Evolutionary conservation across 2,113 vertebrate genomes (phyloP).

Genomic region (Cebus imitator): DNA sequence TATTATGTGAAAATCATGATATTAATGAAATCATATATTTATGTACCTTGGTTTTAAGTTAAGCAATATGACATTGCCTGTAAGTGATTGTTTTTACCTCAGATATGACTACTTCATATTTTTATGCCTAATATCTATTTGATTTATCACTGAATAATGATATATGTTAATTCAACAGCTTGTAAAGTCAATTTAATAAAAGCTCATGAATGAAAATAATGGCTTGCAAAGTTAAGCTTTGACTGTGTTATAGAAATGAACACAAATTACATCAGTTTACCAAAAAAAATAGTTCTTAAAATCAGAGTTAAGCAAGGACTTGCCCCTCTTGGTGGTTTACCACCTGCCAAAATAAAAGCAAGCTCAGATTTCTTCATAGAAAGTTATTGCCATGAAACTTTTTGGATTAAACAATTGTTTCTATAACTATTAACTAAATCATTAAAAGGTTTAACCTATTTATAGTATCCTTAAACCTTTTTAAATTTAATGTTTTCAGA

Average conservation of each 20-base stretch:
- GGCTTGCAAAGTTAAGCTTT: conserved; percentile 9
- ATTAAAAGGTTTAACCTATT: conserved; percentile 46
- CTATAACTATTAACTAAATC: conserved; percentile 27
- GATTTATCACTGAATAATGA: neutral
- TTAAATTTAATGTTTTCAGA: conserved; percentile 57
- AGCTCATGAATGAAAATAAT: conserved; percentile 47
- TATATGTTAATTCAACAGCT: conserved; percentile 3
- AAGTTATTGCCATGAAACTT: conserved; percentile 6
- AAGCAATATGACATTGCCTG: conserved; percentile 12
- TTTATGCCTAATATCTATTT: conserved; percentile 43
- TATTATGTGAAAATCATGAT: conserved; percentile 3
- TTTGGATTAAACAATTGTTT: conserved; percentile 24
- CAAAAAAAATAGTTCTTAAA: conserved; percentile 31
- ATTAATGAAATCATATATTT: conserved; percentile 31
- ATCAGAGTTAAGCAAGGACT: neutral
- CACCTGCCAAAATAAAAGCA: neutral
- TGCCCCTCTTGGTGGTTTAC: neutral
- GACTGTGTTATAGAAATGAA: neutral
- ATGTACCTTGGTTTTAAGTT: neutral
- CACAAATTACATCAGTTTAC: conserved; percentile 29
- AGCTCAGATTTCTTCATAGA: conserved; percentile 8
- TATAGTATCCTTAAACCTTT: conserved; percentile 39
- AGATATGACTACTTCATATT: neutral
- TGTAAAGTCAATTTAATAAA: conserved; percentile 21
- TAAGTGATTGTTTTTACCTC: neutral